Percentiles rank a stretch among this genome's conserved stretches.
Evolutionary conservation across 2,113 vertebrate species (phyloP).

Genomic region (Canis aureus): DNA sequence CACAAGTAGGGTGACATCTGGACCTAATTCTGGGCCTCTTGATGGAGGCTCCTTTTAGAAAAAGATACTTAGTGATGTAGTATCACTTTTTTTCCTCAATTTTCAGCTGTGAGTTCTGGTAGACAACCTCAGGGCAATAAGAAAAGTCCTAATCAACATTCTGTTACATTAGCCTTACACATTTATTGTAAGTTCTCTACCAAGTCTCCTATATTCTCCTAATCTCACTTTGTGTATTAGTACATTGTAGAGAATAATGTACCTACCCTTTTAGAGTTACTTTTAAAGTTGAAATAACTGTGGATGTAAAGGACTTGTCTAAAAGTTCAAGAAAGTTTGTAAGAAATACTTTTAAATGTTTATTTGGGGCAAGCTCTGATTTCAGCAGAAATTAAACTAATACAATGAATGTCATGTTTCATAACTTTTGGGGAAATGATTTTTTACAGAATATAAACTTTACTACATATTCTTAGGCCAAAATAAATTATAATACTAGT

Average conservation of each 20-base stretch:
- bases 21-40: background rate
- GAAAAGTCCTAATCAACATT: background rate
- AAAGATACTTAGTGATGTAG: background rate
- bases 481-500: conserved; percentile 8
- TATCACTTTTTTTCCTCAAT: background rate
- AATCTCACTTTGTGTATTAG: background rate
- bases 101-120: background rate
- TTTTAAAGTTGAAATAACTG: background rate
- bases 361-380: background rate
- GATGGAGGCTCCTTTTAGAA: background rate
- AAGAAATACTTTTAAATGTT: background rate
- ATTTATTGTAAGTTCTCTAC: background rate
- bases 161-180: background rate
- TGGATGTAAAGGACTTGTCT: background rate
- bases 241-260: background rate
- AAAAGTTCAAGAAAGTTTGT: background rate
- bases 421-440: background rate
- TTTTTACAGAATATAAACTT: background rate
- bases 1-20: background rate
- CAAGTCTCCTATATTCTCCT: background rate
- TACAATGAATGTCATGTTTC: background rate
- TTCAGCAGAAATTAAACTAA: background rate
- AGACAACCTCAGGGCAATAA: background rate
- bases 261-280: background rate
- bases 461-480: background rate